Evolutionary conservation across 2,797 vertebrate species (phyloP), one percentile per base, ranked within the genome.

Genomic region (Channa striata): DNA sequence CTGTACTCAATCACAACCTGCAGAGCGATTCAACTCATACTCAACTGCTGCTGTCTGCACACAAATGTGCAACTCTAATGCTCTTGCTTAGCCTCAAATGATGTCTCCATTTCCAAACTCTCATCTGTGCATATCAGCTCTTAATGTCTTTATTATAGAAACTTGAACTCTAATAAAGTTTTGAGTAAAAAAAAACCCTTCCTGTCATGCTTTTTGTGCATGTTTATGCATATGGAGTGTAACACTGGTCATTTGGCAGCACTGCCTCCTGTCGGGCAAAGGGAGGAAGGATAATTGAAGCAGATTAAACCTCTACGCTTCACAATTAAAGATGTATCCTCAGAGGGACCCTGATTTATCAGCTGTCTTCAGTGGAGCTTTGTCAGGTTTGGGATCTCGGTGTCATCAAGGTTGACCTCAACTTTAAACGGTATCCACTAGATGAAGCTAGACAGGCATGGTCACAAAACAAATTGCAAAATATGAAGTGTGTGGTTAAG

Each of bases 121-220:
- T 82, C 77, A 74, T 68, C 68, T 64, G 54, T 88, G 73, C 78
- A 85, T 78, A 84, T 77, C 69, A 75, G 70, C 80, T 89, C 68
- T 80, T 63, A 65, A 79, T 88, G 75, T 88, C 77, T 90, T 91
- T 90, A 89, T 64, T 76, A 86, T 76, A 80, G 73, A 87, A 71
- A 80, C 61, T 59, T 74, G 43, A 74, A 90, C 83, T 70, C 56
- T 17, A 93, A 91, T 92, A 93, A 91, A 90, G 60, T 90, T 93
- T 91, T 80, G 62, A 77, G 81, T 82, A 85, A 30, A 30, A 30
- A 30, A 30, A 76, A 81, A 82, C 21, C 14, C 42, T 2, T 52
- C 4, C n/a, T 68, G 37, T 79, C 0, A 0, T 76, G 13, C 6
- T 68, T 2, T 77, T 56, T 66, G 6, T 68, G 25, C 25, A 30